Evolutionary conservation across 1,140 invertebrate species (phyloP), one percentile per base, ranked within the genome.

Genomic region (Stegodyphus dumicola): DNA sequence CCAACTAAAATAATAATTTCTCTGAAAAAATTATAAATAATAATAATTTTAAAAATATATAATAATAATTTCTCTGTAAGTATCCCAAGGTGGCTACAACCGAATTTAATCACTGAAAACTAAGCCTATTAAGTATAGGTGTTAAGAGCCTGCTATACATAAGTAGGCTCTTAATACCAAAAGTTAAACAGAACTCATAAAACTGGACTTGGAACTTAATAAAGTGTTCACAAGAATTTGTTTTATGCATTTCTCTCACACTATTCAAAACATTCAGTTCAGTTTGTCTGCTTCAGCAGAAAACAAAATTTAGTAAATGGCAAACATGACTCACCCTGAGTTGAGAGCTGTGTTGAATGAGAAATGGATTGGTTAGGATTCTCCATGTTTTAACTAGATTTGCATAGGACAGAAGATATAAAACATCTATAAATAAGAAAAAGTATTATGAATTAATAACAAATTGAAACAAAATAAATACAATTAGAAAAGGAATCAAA

Each of bases 271-370:
- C 56, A 60, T 5, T 33, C 33, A 15, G 56, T 9, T 15, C 1
- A 10, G 56, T 2, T 10, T 15, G 1, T 60, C 9, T 15, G 56
- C 56, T 10, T 60, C 33, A 33, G 1, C 3, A 33, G 33, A 33
- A 60, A 10, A 60, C 56, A 60, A 60, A 15, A 15, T 60, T 9
- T 60, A 15, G 56, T 54, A 71, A 9, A 33, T 33, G 33, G 33
- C 33, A 33, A 33, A 33, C 33, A 33, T 51, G n/a, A 76, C 74
- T 77, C 18, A 85, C 81, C 73, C 51, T 85, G 81, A 56, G 81
- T 66, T 17, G 73, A 77, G n/a, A 85, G 74, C 56, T 64, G 79
- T 56, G 52, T n/a, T 52, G 51, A 53, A 77, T 85, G 81, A 10
- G 73, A 17, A 10, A 69, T 33, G 56, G 81, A 10, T 52, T 66